phyloP scores from a whole-genome alignment of 2,797 vertebrate genomes.

The Atherinosoma microstoma region DNA sequence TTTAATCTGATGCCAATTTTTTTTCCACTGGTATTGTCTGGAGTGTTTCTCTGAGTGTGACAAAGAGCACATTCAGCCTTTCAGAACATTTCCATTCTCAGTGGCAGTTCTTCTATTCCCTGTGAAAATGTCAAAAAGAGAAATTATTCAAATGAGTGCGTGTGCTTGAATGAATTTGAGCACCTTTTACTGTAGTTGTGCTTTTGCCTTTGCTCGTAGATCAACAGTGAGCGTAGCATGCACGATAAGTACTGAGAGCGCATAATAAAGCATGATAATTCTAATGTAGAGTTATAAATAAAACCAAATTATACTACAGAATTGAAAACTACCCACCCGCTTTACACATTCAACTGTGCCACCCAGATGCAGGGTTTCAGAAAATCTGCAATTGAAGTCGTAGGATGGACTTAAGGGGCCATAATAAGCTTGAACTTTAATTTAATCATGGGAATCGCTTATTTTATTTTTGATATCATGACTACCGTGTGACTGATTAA shows the following conservation, averaged over 20 bases:
- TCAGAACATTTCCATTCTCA: slow-evolving; percentile 28
- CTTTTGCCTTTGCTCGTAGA: slow-evolving; percentile 5
- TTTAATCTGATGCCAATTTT: slow-evolving; percentile 7
- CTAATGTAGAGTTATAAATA: slow-evolving; percentile 46
- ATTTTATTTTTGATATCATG: slow-evolving; percentile 21
- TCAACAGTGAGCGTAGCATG: slow-evolving; percentile 15
- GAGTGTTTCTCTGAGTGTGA: slow-evolving; percentile 10
- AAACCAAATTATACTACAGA: slow-evolving; percentile 34
- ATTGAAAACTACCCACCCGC: slow-evolving; percentile 13
- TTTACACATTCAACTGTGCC: background rate
- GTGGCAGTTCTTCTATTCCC: slow-evolving; percentile 8
- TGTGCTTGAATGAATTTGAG: slow-evolving; percentile 27
- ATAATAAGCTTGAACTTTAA: slow-evolving; percentile 1
- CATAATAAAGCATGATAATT: slow-evolving; percentile 31
- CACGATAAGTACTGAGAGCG: slow-evolving; percentile 16
- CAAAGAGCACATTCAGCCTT: slow-evolving; percentile 21
- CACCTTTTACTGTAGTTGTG: slow-evolving; percentile 6
- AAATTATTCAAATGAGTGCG: slow-evolving; percentile 54
- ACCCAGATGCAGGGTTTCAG: background rate
- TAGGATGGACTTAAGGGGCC: background rate
- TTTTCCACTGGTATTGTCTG: slow-evolving; percentile 2
- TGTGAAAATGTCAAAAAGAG: slow-evolving; percentile 47
- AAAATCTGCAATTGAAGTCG: background rate
- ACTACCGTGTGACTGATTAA: slow-evolving; percentile 26
- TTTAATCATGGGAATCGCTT: slow-evolving; percentile 8